phyloP scores from a whole-genome alignment of 2,113 vertebrate species.

The Eretmochelys imbricata region DNA sequence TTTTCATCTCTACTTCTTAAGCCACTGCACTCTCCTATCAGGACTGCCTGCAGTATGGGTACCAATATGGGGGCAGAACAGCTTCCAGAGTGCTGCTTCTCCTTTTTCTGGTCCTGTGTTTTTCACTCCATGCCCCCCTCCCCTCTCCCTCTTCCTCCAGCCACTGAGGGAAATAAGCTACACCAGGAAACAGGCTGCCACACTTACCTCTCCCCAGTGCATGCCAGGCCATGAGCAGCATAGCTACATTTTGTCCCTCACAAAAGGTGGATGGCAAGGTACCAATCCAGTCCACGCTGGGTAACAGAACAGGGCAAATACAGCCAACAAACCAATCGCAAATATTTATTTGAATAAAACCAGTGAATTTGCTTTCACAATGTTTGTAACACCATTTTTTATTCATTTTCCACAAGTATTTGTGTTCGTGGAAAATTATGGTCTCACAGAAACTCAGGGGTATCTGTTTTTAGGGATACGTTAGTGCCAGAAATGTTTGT shows the following conservation, averaged over 20 bases:
- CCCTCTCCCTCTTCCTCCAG: constrained; percentile 44
- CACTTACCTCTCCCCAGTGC: neutral
- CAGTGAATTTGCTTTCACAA: neutral
- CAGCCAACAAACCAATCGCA: neutral
- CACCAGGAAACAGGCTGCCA: constrained; percentile 27
- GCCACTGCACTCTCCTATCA: neutral
- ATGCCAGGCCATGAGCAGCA: neutral
- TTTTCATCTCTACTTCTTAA: neutral
- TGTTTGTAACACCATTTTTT: neutral
- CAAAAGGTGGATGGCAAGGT: neutral
- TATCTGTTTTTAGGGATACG: neutral
- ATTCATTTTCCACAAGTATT: neutral
- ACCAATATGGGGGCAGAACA: constrained; percentile 37
- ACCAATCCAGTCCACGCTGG: neutral
- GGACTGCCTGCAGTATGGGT: constrained; percentile 1
- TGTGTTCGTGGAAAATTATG: neutral
- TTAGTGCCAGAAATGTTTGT: neutral
- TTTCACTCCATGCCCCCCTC: neutral
- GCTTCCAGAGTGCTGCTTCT: constrained; percentile 19
- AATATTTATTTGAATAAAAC: neutral
- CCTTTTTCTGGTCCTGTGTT: constrained; percentile 28
- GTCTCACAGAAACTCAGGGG: neutral
- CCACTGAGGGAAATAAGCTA: constrained; percentile 55
- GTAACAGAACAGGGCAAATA: constrained; percentile 18
- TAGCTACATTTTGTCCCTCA: constrained; percentile 27